These are phyloP conservation scores for Tragulus kanchil DNA, from an alignment of 2,113 vertebrate species.

Conservation along the genomic window DNA sequence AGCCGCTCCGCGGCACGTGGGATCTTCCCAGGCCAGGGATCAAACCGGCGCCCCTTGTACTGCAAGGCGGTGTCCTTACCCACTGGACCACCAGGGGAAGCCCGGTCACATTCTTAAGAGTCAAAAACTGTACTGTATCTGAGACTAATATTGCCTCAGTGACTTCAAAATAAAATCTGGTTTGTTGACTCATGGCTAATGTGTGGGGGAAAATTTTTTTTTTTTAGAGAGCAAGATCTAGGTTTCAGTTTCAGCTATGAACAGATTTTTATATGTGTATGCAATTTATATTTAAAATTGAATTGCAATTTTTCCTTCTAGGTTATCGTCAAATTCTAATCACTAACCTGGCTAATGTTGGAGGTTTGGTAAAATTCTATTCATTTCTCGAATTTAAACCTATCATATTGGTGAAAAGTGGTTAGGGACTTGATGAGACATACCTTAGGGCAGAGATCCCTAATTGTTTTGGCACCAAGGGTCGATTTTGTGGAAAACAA, in stretches of 20 bases:
- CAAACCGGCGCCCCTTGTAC: no score
- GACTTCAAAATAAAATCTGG: conserved; percentile 1
- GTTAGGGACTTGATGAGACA: not conserved
- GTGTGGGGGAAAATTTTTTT: not conserved
- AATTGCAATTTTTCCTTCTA: not conserved
- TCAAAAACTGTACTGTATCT: not conserved
- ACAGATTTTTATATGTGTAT: not conserved
- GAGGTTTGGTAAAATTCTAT: not conserved
- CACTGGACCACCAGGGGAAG: no score
- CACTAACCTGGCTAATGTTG: not conserved
- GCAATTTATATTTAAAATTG: not conserved
- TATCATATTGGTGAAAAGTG: not conserved
- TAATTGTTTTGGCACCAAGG: not conserved
- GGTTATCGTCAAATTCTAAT: not conserved
- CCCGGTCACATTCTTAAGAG: not conserved
- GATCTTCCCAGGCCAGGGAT: no score
- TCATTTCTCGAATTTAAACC: not conserved
- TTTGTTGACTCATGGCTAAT: not conserved
- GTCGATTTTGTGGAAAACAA: not conserved
- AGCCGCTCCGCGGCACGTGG: no score
- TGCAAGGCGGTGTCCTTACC: no score
- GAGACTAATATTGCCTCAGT: not conserved
- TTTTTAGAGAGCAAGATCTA: not conserved
- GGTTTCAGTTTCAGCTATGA: conserved; percentile 31
- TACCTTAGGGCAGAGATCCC: not conserved